Evolutionary conservation across 2,113 vertebrate genomes (phyloP).

Genomic region (Camarhynchus parvulus): DNA sequence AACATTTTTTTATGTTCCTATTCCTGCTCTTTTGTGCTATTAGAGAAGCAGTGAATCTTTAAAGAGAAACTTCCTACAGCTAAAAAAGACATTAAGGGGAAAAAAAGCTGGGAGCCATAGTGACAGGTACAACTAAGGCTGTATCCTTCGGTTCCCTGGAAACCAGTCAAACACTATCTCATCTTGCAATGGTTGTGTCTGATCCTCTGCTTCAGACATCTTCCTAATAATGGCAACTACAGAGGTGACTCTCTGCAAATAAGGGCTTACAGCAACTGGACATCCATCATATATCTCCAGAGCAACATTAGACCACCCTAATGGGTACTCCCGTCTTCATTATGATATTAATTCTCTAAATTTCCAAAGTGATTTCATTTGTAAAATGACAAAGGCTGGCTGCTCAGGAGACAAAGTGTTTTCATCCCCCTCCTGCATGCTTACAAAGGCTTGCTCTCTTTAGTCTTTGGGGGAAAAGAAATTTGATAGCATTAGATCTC

Average conservation of each 20-base stretch:
- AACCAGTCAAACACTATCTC: slow-evolving; percentile 92
- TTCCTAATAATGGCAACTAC: slow-evolving; percentile 95
- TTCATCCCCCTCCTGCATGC: slow-evolving; percentile 84
- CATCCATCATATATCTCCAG: slow-evolving; percentile 95
- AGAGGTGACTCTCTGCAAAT: slow-evolving; percentile 96
- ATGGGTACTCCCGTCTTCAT: slow-evolving; percentile 93
- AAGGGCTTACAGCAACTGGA: slow-evolving; percentile 90
- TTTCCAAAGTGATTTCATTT: slow-evolving; percentile 96
- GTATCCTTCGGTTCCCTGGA: slow-evolving; percentile 88
- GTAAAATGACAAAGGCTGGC: slow-evolving; percentile 91
- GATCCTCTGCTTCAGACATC: slow-evolving; percentile 88
- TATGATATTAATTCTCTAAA: slow-evolving; percentile 98
- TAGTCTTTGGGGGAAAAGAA: slow-evolving; percentile 83
- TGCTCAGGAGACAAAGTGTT: slow-evolving; percentile 92
- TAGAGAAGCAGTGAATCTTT: slow-evolving; percentile 78
- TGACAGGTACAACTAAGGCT: slow-evolving; percentile 89
- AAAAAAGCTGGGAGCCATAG: slow-evolving; percentile 84
- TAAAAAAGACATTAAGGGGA: slow-evolving; percentile 83
- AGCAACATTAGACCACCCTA: slow-evolving; percentile 96
- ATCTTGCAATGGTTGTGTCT: slow-evolving; percentile 87
- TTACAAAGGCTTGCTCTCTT: slow-evolving; percentile 80
- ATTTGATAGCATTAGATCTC: slow-evolving; percentile 89
- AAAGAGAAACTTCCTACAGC: slow-evolving; percentile 82
- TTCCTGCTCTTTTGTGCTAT: slow-evolving; percentile 74
- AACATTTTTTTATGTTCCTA: slow-evolving; percentile 67